These are phyloP conservation scores for Lampris incognitus DNA, from an alignment of 2,113 vertebrate species.

Conservation along the genomic window DNA sequence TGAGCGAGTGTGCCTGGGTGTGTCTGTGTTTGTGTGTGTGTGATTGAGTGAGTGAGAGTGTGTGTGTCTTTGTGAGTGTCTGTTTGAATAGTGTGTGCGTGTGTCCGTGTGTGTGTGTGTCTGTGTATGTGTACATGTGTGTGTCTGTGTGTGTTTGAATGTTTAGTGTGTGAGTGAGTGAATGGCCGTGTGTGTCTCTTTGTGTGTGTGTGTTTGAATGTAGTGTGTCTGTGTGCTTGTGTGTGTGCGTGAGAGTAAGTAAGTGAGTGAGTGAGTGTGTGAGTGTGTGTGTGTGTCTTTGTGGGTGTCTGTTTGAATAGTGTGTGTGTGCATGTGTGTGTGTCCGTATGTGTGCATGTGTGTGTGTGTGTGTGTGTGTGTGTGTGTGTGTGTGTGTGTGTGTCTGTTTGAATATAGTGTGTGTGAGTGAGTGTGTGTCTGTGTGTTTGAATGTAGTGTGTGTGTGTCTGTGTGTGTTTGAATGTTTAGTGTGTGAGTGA, in stretches of 20 bases:
- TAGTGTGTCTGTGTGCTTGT: neutral
- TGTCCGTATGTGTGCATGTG: neutral
- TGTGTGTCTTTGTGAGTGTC: too few species aligned
- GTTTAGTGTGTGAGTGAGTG: neutral
- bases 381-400: neutral
- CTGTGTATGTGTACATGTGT: neutral
- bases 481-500: too few species aligned
- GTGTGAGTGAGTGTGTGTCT: too few species aligned
- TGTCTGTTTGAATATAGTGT: too few species aligned
- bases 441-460: too few species aligned
- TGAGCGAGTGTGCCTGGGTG: too few species aligned
- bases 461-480: too few species aligned
- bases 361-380: too few species aligned
- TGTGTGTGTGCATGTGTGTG: neutral
- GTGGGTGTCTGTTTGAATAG: neutral
- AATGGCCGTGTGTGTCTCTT: neutral
- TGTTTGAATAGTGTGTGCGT: neutral
- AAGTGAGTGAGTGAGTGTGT: too few species aligned
- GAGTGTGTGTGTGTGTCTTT: neutral
- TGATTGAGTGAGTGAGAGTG: too few species aligned
- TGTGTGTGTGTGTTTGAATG: neutral
- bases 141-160: too few species aligned
- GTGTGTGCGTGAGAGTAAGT: neutral
- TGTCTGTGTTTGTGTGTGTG: too few species aligned
- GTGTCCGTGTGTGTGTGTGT: conserved; percentile 4